Base-by-base conservation (phyloP, 2,888 invertebrate species). In the Meteorus cinctellus region DNA sequence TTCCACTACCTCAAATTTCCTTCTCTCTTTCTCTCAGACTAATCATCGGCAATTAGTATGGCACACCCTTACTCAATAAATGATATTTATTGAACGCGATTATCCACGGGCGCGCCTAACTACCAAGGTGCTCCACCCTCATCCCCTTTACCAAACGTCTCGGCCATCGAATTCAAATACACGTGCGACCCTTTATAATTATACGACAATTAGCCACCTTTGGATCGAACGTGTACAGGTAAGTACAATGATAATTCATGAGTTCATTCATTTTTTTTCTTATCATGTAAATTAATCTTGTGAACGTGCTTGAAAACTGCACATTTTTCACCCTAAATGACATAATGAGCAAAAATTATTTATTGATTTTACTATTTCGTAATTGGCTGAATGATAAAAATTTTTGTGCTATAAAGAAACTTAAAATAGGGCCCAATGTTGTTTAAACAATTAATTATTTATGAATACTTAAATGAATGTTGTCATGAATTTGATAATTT, bases 1-100 rank as follows among this genome's bases (percentile, higher is more conserved):
- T 8, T 2, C 8, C 8, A 10, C 41, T 2, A 12, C 24, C 19
- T 2, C 4, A 2, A 8, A 1, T 63, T 55, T 14, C 74, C 34
- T 16, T 68, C 59, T 59, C 55, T 75, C 60, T 62, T 75, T 73
- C 78, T 74, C 74, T 45, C 41, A 81, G 80, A 82, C 82, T 86
- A 87, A 88, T 88, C 85, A 86, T 86, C 82, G 85, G 85, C 88
- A 87, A 88, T 89, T 88, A 88, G 85, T 84, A 80, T 79, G 77
- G 78, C 74, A 79, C 74, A 59, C 55, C 75, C 66, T 60, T 70
- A 41, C 80, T 24, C 83, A 83, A 85, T 86, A 86, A 86, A 85
- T 85, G 83, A 85, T 88, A 88, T 88, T 89, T 88, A 88, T 85
- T 85, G 82, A 82, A 31, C 80, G 75, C 83, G 83, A 88, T 88